phyloP scores from a whole-genome alignment of 2,888 invertebrate genomes.

The Eledone cirrhosa region DNA sequence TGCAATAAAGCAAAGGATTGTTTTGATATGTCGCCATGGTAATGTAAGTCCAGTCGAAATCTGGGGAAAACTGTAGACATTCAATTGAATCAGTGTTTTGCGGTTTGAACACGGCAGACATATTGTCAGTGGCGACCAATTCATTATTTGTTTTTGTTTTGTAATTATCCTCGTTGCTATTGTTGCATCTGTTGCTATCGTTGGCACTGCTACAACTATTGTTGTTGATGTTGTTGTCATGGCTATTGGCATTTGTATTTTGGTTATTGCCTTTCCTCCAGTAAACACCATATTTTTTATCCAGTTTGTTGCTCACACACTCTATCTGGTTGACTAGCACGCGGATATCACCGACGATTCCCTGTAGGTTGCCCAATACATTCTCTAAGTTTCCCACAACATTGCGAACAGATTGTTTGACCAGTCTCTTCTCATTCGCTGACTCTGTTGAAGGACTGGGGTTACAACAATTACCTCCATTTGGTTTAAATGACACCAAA shows the following conservation, averaged over 20 bases:
- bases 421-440: background rate
- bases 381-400: constrained; percentile 37
- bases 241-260: background rate
- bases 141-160: constrained; percentile 25
- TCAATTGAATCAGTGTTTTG: background rate
- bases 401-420: constrained; percentile 30
- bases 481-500: background rate
- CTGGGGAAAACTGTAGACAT: constrained; percentile 31
- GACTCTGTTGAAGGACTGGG: background rate
- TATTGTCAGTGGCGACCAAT: constrained; percentile 30
- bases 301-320: constrained; percentile 35
- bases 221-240: background rate
- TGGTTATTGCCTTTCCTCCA: constrained; percentile 18
- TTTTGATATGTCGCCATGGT: constrained; percentile 31
- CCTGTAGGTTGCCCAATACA: constrained; percentile 35
- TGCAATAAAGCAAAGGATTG: background rate
- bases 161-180: background rate
- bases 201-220: no score
- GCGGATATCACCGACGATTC: constrained; percentile 38
- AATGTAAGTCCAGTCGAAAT: constrained; percentile 40
- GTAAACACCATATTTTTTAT: constrained; percentile 28
- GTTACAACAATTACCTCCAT: background rate
- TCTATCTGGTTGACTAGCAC: constrained; percentile 38
- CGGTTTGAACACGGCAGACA: background rate
- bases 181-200: no score